phyloP scores from a whole-genome alignment of 2,888 invertebrate species.

The Pelosia muscerda region DNA sequence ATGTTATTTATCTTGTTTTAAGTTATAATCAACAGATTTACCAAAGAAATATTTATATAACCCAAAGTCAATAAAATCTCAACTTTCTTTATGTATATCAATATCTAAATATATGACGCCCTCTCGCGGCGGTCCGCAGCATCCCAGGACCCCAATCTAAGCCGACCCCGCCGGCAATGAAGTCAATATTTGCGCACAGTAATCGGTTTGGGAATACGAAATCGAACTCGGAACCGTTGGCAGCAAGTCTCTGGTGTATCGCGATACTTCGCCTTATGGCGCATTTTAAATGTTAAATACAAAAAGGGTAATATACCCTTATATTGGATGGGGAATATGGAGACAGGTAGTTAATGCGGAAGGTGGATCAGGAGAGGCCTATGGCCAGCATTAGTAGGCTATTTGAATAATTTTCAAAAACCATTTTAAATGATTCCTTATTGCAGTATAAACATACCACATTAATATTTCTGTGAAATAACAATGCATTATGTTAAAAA shows the following conservation, averaged over 20 bases:
- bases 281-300: background rate
- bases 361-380: too few species aligned
- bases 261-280: constrained; percentile 25
- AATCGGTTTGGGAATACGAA: constrained; percentile 70
- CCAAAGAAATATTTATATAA: background rate
- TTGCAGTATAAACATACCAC: too few species aligned
- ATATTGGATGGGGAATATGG: too few species aligned
- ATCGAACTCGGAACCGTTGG: constrained; percentile 50
- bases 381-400: too few species aligned
- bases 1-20: too few species aligned
- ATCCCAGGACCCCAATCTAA: constrained; percentile 25
- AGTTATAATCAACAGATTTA: too few species aligned
- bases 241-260: constrained; percentile 34
- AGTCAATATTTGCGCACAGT: constrained; percentile 68
- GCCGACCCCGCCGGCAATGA: constrained; percentile 40
- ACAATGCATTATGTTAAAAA: too few species aligned
- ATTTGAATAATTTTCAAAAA: too few species aligned
- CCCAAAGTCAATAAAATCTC: constrained; percentile 1
- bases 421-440: too few species aligned
- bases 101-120: constrained; percentile 23
- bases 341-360: background rate
- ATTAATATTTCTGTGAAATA: too few species aligned
- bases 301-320: background rate
- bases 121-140: constrained; percentile 26
- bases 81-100: constrained; percentile 13